Percentiles rank a stretch among this genome's conserved stretches.
phyloP scores from a whole-genome alignment of 2,888 invertebrate species.

The Electrophaes corylata region DNA sequence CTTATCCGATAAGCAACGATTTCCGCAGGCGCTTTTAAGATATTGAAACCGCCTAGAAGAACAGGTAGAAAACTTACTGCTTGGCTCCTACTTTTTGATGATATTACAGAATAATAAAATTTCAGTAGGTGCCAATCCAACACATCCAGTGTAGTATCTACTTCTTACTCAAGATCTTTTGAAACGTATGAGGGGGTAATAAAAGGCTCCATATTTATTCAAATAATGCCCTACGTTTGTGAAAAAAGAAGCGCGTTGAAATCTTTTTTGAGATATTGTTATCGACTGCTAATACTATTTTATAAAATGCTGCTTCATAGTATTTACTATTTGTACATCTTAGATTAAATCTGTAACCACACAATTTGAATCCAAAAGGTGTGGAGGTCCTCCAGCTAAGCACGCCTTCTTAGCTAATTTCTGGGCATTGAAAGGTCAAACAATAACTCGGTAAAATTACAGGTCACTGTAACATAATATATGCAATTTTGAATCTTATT shows the following conservation, averaged over 20 bases:
- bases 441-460: neutral
- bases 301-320: neutral
- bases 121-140: no score
- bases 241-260: slow-evolving; percentile 12
- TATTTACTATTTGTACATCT: neutral
- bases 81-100: no score
- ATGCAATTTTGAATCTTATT: slow-evolving; percentile 6
- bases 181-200: no score
- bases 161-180: no score
- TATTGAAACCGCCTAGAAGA: no score
- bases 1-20: no score
- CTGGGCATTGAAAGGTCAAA: slow-evolving; percentile 53
- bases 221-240: neutral
- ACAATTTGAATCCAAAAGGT: slow-evolving; percentile 18
- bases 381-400: slow-evolving; percentile 28
- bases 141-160: no score
- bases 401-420: slow-evolving; percentile 46
- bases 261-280: slow-evolving; percentile 5
- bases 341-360: slow-evolving; percentile 1
- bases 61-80: no score
- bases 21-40: no score
- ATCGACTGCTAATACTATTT: no score
- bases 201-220: no score
- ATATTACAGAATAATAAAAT: no score
- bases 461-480: neutral